Conservation (phyloP, 2,888 invertebrate genomes). For the Polydesmus complanatus region DNA sequence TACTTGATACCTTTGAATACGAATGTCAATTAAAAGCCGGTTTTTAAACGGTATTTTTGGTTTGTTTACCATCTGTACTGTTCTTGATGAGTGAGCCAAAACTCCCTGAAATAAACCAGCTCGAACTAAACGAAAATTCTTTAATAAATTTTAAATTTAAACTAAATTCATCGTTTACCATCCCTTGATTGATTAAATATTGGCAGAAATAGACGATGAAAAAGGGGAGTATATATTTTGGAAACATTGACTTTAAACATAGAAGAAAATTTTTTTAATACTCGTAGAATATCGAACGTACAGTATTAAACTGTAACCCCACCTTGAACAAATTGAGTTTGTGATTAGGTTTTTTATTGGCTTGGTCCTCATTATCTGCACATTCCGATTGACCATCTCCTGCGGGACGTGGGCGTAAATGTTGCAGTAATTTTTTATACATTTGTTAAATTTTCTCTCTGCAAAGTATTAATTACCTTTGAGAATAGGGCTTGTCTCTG, state of each 20-base stretch:
- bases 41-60: not conserved
- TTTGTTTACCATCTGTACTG: slow-evolving; percentile 64
- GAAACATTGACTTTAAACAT: not conserved
- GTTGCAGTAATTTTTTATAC: too few species aligned
- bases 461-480: too few species aligned
- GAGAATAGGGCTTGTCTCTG: too few species aligned
- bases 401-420: too few species aligned
- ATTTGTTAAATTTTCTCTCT: too few species aligned
- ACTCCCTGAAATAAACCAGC: slow-evolving; percentile 50
- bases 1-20: slow-evolving; percentile 44
- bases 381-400: too few species aligned
- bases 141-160: not conserved
- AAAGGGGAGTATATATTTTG: slow-evolving; percentile 59
- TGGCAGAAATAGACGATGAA: slow-evolving; percentile 65
- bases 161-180: slow-evolving; percentile 49
- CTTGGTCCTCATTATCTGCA: too few species aligned
- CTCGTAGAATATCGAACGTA: too few species aligned
- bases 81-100: slow-evolving; percentile 41
- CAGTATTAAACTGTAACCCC: too few species aligned
- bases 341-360: too few species aligned
- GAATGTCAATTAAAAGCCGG: not conserved
- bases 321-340: too few species aligned
- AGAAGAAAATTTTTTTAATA: too few species aligned
- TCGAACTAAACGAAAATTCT: slow-evolving; percentile 45
- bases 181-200: slow-evolving; percentile 75